Evolutionary conservation across 2,888 invertebrate species (phyloP).

Genomic region (Stictocephala bisonia): DNA sequence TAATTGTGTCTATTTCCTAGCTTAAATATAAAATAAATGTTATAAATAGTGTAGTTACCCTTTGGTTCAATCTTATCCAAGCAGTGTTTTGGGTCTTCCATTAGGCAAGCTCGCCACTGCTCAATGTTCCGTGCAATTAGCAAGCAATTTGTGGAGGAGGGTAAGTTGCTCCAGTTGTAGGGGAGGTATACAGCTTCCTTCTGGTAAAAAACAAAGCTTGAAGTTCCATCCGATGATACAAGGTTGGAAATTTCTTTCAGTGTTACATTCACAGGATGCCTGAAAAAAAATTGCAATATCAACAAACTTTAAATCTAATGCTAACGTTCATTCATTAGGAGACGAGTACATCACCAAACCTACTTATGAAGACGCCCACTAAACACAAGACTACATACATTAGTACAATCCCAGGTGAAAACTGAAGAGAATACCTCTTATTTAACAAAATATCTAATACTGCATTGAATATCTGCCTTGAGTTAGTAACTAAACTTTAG

Average conservation of each 20-base stretch:
- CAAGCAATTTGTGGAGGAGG: constrained; percentile 66
- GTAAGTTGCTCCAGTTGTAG: constrained; percentile 7
- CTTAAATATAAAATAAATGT: too few species aligned
- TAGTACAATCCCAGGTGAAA: too few species aligned
- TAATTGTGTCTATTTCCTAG: too few species aligned
- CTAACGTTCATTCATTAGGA: too few species aligned
- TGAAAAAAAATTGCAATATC: constrained; percentile 57
- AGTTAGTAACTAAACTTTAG: too few species aligned
- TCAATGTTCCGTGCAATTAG: constrained; percentile 72
- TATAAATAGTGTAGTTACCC: constrained; percentile 63
- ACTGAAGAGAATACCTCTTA: too few species aligned
- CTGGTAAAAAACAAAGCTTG: constrained; percentile 43
- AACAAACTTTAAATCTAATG: too few species aligned
- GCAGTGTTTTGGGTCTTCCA: constrained; percentile 60
- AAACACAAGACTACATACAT: too few species aligned
- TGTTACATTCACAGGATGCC: constrained; percentile 65
- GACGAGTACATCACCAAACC: too few species aligned
- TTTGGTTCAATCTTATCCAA: constrained; percentile 61
- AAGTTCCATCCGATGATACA: constrained; percentile 52
- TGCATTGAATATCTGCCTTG: too few species aligned
- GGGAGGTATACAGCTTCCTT: background rate
- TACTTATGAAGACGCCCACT: too few species aligned
- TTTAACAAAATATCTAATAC: too few species aligned
- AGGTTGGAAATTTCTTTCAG: constrained; percentile 62
- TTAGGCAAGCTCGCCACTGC: constrained; percentile 71